Base-by-base conservation (phyloP, 2,888 invertebrate genomes). In the Protula sp. region DNA sequence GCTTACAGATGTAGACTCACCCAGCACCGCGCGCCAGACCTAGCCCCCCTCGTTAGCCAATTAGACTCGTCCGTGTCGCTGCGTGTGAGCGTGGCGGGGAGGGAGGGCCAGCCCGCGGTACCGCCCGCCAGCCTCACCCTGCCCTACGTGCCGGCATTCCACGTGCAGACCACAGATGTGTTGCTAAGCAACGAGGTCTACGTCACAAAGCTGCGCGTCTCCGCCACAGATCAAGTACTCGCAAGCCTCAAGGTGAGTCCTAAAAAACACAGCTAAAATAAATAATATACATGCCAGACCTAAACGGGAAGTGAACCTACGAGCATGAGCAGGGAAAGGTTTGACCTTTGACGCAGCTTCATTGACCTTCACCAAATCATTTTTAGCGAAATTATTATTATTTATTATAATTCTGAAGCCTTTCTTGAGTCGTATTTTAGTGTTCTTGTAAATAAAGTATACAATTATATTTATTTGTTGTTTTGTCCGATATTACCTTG, bases 81-180 rank as follows among this genome's bases (percentile, higher is more conserved):
- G 47, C 47, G 58, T 3, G 75, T 68, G 3, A 60, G 64, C 1
- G 70, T 75, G 0, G 58, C 66, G 2, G 51, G 60, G 24, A 59
- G 65, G 52, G 70, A 71, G 26, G 71, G 68, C 47, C 77, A 77
- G 60, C 60, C 65, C 2, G 73, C 72, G 61, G 63, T 78, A 24
- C 53, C 53, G n/a, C 68, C 76, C 3, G 52, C 55, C 3, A 61
- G 65, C 1, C 47, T 72, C 27, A 62, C 57, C 19, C 62, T 78
- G 31, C 69, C 72, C 24, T 74, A 77, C 61, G 58, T 73, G 29
- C 79, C 79, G 22, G 72, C 76, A 26, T 76, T 78, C 64, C 69
- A 71, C 58, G 65, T 77, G 22, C 74, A 73, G 63, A 74, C 72
- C 52, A 45, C 68, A 1, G 77, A 77, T 59, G 56, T 78, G 4